phyloP scores from a whole-genome alignment of 1,140 invertebrate species.

The Drosophila azteca region DNA sequence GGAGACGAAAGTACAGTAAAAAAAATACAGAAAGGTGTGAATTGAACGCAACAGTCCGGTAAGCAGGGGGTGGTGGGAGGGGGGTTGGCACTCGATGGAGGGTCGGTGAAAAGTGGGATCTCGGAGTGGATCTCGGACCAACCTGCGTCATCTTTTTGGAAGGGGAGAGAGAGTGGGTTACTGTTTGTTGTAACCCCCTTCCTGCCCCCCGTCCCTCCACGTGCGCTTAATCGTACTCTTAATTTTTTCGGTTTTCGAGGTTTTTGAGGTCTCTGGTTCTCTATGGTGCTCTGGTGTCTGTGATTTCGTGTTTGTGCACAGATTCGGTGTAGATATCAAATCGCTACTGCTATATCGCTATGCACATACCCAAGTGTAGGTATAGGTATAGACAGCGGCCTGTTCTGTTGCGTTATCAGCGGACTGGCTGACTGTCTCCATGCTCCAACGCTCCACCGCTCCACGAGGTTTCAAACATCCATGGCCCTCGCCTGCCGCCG shows the following conservation, averaged over 20 bases:
- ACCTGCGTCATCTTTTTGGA: too few relatives aligned
- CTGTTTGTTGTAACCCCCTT: too few relatives aligned
- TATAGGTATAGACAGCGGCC: conserved; percentile 1
- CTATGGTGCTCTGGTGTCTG: neutral
- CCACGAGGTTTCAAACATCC: too few relatives aligned
- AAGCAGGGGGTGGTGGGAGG: neutral
- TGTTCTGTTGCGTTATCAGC: conserved; percentile 25
- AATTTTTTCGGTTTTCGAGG: conserved; percentile 1
- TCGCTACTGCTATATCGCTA: conserved; percentile 4
- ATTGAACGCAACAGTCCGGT: conserved; percentile 23
- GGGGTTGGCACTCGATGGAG: neutral
- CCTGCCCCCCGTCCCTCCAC: neutral
- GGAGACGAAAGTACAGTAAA: conserved; percentile 20
- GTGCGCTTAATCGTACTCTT: conserved; percentile 21
- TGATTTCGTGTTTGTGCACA: conserved; percentile 19
- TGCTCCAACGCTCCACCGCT: neutral
- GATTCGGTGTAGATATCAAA: conserved; percentile 35
- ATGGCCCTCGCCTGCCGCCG: too few relatives aligned
- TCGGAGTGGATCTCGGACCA: neutral
- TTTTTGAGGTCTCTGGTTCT: neutral
- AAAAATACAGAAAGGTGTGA: conserved; percentile 57
- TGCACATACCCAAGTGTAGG: neutral
- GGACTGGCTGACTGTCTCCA: conserved; percentile 11
- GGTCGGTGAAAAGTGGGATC: neutral
- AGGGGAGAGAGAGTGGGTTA: too few relatives aligned